Conservation (phyloP, 2,797 vertebrate genomes). For the Chiloscyllium punctatum region DNA sequence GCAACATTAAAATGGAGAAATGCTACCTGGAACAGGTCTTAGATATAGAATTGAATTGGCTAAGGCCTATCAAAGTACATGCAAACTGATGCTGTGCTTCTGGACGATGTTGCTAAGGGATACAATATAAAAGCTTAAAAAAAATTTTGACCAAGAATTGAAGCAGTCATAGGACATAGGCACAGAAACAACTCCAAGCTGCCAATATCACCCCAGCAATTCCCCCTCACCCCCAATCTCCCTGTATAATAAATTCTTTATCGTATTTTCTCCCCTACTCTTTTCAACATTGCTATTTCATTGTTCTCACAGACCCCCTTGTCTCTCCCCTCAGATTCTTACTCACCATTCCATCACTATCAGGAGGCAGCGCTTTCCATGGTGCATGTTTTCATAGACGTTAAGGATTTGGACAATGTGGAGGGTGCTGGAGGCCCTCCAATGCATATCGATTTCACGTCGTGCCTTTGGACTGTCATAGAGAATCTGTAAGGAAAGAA, state of each 20-base stretch:
- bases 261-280: neutral
- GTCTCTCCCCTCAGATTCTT: neutral
- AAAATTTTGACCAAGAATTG: neutral
- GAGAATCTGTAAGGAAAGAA: constrained; percentile 67
- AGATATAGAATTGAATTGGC: neutral
- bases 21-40: neutral
- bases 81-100: neutral
- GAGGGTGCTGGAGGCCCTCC: constrained; percentile 79
- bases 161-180: neutral
- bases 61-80: neutral
- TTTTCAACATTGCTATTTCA: neutral
- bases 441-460: constrained; percentile 91
- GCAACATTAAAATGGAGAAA: neutral
- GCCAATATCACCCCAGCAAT: neutral
- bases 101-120: neutral
- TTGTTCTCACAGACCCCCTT: neutral
- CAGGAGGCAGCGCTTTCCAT: constrained; percentile 88
- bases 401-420: constrained; percentile 87
- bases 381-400: constrained; percentile 94
- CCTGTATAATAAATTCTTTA: neutral
- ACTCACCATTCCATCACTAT: constrained; percentile 96
- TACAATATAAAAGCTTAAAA: neutral
- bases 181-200: neutral
- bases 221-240: neutral
- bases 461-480: constrained; percentile 90